Conservation (phyloP, 2,113 vertebrate species). For the Fregetta grallaria region DNA sequence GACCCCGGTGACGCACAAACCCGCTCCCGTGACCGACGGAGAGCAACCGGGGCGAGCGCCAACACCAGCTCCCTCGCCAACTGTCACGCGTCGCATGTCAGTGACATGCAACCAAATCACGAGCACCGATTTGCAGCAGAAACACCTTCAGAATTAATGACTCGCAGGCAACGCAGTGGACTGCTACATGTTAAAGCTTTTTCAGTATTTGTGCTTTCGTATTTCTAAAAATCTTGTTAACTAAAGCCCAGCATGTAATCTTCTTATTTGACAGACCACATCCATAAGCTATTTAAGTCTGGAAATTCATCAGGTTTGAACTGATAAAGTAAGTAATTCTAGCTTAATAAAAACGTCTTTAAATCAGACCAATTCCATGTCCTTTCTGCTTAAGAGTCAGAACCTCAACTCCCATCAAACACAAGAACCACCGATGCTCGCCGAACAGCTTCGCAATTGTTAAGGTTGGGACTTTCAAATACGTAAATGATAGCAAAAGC, state of each 20-base stretch:
- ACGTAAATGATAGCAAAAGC: background rate
- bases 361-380: background rate
- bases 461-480: background rate
- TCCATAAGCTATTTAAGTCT: constrained; percentile 33
- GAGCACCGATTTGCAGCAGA: background rate
- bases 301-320: constrained; percentile 46
- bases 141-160: background rate
- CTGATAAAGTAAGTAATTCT: background rate
- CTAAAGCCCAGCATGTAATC: constrained; percentile 24
- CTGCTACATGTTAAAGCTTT: background rate
- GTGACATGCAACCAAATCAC: background rate
- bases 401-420: background rate
- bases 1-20: background rate
- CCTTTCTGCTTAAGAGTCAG: background rate
- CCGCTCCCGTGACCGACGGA: rapidly evolving
- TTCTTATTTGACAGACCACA: constrained; percentile 15
- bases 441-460: background rate
- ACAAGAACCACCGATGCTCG: background rate
- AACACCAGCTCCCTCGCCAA: background rate
- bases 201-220: constrained; percentile 32
- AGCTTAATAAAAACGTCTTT: constrained; percentile 41
- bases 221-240: constrained; percentile 32
- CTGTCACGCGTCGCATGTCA: rapidly evolving
- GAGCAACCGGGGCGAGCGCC: rapidly evolving
- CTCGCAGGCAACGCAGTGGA: background rate